Evolutionary conservation across 2,888 invertebrate species (phyloP), one percentile per base, ranked within the genome.

Genomic region (Punctoribates punctum): DNA sequence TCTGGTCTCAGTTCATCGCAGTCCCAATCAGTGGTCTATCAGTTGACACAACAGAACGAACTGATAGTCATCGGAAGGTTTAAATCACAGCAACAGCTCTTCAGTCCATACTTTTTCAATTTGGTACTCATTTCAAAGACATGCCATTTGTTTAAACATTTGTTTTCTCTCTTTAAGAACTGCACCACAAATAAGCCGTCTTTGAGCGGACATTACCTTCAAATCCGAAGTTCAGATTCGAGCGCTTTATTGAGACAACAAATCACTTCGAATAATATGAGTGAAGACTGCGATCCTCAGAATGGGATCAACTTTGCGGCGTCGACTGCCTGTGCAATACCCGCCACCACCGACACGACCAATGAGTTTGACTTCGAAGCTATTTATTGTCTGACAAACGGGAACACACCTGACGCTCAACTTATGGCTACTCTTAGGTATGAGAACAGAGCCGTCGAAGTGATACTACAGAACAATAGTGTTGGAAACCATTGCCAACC

Each of bases 51-150:
- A 15, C 57, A 77, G 8, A 76, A 77, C 70, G 70, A 76, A 74
- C 20, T 77, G 20, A 60, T 76, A 15, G 34, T 77, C 4, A 77
- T 67, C 73, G 77, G 77, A 27, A 76, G 54, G 38, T 54, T 74
- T 74, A 74, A 60, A 38, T 34, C 60, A 46, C 62, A 42, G 4
- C 73, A 73, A 65, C 77, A 77, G n/a, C 67, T 70, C 29, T 34
- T 74, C 23, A 54, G 48, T 67, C 76, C 77, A 23, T 74, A 54
- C 38, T 76, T 46, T 74, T 74, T 76, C 20, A 77, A 77, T 77
- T 65, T 77, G 67, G 77, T 77, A 75, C 29, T 60, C n/a, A 20
- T 34, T 54, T 54, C 20, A 54, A n/a, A 20, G 2, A 48, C 11
- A 2, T 6, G 11, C 15, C 57, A 57, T 17, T 57, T 57, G 57